These are phyloP conservation scores for Caretta caretta DNA, from an alignment of 2,113 vertebrate genomes.

Conservation along the genomic window DNA sequence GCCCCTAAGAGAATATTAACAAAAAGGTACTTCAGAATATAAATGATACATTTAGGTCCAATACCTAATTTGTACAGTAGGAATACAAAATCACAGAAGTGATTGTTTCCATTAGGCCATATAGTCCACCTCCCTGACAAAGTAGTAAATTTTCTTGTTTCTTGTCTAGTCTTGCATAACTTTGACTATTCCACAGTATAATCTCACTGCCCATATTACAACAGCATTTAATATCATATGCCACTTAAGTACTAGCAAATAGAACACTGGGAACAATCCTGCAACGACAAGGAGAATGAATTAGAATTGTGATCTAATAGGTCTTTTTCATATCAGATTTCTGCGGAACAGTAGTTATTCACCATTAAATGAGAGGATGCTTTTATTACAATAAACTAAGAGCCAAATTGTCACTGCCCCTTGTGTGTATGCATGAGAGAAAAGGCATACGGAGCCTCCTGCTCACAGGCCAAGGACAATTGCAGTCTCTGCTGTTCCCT, in stretches of 20 bases:
- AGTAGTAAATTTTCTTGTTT: background rate
- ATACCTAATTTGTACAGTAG: background rate
- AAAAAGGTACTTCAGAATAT: background rate
- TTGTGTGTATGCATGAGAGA: background rate
- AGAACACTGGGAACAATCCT: background rate
- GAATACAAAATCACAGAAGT: background rate
- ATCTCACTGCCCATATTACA: background rate
- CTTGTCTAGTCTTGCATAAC: background rate
- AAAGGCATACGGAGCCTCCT: background rate
- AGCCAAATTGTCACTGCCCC: background rate
- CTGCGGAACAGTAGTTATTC: background rate
- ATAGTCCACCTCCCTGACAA: background rate
- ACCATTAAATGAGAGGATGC: background rate
- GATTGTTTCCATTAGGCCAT: background rate
- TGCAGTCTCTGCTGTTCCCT: background rate
- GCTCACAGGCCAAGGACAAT: background rate
- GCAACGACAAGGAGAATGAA: background rate
- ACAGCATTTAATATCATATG: background rate
- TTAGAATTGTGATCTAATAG: background rate
- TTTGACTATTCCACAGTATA: background rate
- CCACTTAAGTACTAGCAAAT: background rate
- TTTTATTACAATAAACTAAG: background rate
- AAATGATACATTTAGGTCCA: background rate
- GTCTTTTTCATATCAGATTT: background rate
- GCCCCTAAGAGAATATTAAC: conserved; percentile 83